Evolutionary conservation across 2,113 vertebrate species (phyloP).

Genomic region (Oplegnathus fasciatus): DNA sequence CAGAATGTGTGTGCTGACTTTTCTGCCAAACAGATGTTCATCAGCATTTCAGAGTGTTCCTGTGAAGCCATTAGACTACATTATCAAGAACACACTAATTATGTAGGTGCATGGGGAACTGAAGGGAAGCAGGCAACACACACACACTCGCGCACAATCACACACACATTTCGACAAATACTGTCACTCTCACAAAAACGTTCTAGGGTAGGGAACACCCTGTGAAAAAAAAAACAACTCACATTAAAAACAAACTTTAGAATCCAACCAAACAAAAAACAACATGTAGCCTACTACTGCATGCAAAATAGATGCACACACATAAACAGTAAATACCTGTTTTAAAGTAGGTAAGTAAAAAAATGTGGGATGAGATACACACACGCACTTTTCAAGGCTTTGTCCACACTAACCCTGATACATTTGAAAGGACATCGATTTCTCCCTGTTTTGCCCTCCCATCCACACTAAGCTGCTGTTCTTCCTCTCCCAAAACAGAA

Average conservation of each 20-base stretch:
- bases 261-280: neutral
- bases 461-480: neutral
- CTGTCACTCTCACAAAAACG: neutral
- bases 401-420: neutral
- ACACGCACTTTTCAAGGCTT: neutral
- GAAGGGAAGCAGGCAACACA: constrained; percentile 17
- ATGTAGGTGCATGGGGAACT: constrained; percentile 62
- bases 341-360: neutral
- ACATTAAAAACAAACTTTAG: neutral
- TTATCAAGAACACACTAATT: constrained; percentile 76
- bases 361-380: neutral
- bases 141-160: constrained; percentile 13
- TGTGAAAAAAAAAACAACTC: neutral
- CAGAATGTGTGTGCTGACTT: constrained; percentile 11
- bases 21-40: constrained; percentile 80
- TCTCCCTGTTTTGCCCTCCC: neutral
- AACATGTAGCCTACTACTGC: neutral
- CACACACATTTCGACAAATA: constrained; percentile 4
- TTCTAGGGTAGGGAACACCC: neutral
- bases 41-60: constrained; percentile 79
- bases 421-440: neutral
- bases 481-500: neutral
- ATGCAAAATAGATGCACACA: constrained; percentile 39
- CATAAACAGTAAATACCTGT: constrained; percentile 6
- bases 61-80: constrained; percentile 78